These are phyloP conservation scores for Hypotaenidia okinawae DNA, from an alignment of 2,797 vertebrate species.

Conservation along the genomic window DNA sequence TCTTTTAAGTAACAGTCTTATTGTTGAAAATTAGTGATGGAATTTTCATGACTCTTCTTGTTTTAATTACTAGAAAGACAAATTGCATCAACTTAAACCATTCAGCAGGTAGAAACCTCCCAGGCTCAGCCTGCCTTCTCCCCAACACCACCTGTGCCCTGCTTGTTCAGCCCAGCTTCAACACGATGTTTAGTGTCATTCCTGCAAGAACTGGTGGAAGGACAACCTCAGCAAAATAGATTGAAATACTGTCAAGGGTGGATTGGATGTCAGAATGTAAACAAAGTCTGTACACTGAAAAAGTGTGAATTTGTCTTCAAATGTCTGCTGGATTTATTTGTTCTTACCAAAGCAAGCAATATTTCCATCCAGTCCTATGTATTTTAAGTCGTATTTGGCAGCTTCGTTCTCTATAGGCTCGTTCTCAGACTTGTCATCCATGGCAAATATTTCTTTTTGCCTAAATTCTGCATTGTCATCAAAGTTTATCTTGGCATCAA, in stretches of 20 bases:
- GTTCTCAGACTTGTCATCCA: conserved; percentile 95
- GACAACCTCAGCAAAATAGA: background rate
- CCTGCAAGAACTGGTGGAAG: background rate
- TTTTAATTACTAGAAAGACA: background rate
- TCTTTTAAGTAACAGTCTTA: background rate
- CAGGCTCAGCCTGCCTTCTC: background rate
- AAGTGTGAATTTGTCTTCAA: background rate
- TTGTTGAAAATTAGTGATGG: background rate
- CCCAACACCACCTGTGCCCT: background rate
- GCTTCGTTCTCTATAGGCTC: conserved; percentile 95
- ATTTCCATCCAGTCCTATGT: conserved; percentile 97
- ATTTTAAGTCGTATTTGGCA: conserved; percentile 95
- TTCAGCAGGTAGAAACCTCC: background rate
- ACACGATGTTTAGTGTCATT: background rate
- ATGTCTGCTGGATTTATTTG: background rate
- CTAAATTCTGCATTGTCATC: conserved; percentile 99
- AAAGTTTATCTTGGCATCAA: conserved; percentile 99
- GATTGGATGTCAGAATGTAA: background rate
- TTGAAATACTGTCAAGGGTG: background rate
- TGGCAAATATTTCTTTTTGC: conserved; percentile 94
- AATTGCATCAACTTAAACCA: background rate
- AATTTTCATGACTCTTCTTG: background rate
- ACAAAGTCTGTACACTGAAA: background rate
- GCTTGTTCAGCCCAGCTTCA: background rate
- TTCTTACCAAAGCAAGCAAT: conserved; percentile 97